Evolutionary conservation across 2,888 invertebrate species (phyloP), one percentile per base, ranked within the genome.

Genomic region (Drosophila melanosoma): DNA sequence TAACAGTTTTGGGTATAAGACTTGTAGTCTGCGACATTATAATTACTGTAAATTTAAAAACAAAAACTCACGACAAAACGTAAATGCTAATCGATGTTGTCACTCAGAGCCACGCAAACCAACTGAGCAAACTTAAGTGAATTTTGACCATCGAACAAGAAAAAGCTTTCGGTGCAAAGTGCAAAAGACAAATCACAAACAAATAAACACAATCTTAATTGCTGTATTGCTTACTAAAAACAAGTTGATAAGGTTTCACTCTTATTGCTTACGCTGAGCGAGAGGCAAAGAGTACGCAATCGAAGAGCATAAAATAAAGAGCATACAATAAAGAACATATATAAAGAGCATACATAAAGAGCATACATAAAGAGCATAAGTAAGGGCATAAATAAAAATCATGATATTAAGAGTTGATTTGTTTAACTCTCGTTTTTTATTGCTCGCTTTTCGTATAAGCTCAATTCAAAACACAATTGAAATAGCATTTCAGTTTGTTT

Each of bases 1-100:
- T 91, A 1, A 90, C 80, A 3, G 83, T 82, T 26, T 71, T 72
- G 3, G 91, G 90, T 42, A 89, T 87, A 35, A 84, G 12, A 45
- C 81, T 81, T 42, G 82, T 77, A 33, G 78, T 69, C 6, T 79
- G 66, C 59, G 90, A 82, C 91, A 91, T 91, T 56, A 42, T 68
- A 33, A 49, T 48, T 20, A 59, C 4, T 33, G 8, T 40, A 10
- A 65, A 42, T 17, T 32, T 20, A 11, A 52, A 53, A 53, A 20
- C 8, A 52, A 17, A 32, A 59, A n/a, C 15, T 48, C n/a, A 6
- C 29, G 3, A 38, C 8, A 23, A 48, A 15, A 60, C 3, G 2
- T 38, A 32, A 68, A 61, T 66, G 49, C n/a, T 33, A 52, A 70
- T 49, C 64, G 56, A 58, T 69, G 61, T 59, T 61, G 48, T 54